Base-by-base conservation (phyloP, 1,140 invertebrate genomes). In the Nephotettix cincticeps region DNA sequence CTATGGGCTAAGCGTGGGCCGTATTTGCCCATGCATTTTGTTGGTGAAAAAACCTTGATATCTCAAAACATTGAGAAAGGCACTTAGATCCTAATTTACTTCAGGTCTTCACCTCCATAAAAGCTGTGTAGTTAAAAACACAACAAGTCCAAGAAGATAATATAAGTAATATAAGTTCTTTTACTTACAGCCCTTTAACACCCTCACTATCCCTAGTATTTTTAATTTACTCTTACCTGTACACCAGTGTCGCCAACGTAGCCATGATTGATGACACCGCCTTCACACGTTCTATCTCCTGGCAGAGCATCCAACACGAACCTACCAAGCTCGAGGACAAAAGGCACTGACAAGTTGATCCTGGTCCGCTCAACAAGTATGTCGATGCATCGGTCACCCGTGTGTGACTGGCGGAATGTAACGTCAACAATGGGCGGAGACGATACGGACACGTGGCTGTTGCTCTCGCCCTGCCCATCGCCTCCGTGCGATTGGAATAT, bases 281-380 rank as follows among this genome's bases (percentile, higher is more conserved):
- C 84, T 17, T 90, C 89, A 67, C 84, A 76, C 68, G 82, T 78
- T 21, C 74, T 73, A 47, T 85, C 81, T 73, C 82, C 84, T 6
- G 89, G 89, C 73, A 91, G 78, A 6, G 88, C 87, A 71, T 91
- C 89, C 2, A 90, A 77, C 66, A 92, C 80, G 75, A 91, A 92
- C 23, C 87, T 81, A 0, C 85, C 84, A 25, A 93, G 76, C 43
- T 88, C 86, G 72, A 90, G 82, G 13, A 91, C 79, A 80, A 93
- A 92, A 17, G 90, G 87, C 27, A 92, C 84, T 1, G 90, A 89
- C 0, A 93, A 78, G 78, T 91, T 92, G n/a, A 93, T 76, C 61
- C 89, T 82, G 1, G 90, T 86, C 64, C 90, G 85, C 75, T 93
- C 91, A 17, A 93, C 85, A 17, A 90, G 84, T 27, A 91, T 83